These are phyloP conservation scores for Scelioninae gen. 1 DNA, from an alignment of 2,888 invertebrate species.

Conservation along the genomic window DNA sequence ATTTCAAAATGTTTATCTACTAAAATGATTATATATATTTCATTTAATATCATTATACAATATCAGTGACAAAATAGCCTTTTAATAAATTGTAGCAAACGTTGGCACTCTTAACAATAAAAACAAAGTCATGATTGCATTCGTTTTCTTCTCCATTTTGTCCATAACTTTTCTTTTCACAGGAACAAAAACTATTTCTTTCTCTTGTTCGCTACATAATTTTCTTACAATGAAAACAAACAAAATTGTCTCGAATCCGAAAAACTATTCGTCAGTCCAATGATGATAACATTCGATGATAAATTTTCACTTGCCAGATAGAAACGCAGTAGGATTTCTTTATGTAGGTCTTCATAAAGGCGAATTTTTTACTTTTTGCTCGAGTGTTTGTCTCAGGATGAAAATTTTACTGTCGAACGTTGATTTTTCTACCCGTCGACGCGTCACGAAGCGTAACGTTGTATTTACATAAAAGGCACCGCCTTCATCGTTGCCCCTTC, in stretches of 20 bases:
- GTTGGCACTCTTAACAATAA: too few relatives aligned
- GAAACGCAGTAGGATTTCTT: constrained; percentile 23
- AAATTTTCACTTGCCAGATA: constrained; percentile 19
- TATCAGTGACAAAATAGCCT: too few relatives aligned
- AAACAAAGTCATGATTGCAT: too few relatives aligned
- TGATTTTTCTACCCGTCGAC: constrained; percentile 75
- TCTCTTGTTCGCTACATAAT: constrained; percentile 13
- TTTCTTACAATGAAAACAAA: background rate
- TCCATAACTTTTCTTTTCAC: too few relatives aligned
- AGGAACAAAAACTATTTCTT: too few relatives aligned
- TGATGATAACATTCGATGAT: constrained; percentile 38
- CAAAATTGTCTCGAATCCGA: too few relatives aligned
- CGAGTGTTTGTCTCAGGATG: constrained; percentile 64
- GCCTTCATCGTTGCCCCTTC: constrained; percentile 69
- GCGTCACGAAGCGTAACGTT: constrained; percentile 72
- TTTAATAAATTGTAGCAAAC: too few relatives aligned
- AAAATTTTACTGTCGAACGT: constrained; percentile 69
- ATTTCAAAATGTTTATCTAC: too few relatives aligned
- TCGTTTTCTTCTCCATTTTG: too few relatives aligned
- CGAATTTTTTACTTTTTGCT: constrained; percentile 60
- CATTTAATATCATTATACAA: too few relatives aligned
- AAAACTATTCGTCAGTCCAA: constrained; percentile 26
- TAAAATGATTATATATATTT: too few relatives aligned
- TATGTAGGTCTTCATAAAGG: constrained; percentile 29
- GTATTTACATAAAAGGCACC: constrained; percentile 81